Base-by-base conservation (phyloP, 1,140 invertebrate genomes). In the Conus betulinus region DNA sequence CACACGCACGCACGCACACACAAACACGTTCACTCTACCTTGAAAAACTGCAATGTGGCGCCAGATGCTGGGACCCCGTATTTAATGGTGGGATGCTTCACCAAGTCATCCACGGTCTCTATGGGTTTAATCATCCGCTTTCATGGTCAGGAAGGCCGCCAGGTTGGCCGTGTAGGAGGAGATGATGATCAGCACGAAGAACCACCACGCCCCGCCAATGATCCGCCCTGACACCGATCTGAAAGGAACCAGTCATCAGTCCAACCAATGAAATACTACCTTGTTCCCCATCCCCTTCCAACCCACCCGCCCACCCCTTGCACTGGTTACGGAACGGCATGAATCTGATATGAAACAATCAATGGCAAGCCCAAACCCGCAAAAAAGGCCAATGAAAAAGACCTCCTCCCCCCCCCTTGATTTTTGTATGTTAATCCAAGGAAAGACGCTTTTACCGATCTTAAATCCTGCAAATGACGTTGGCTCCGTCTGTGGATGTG, bases 131-230 rank as follows among this genome's bases (percentile, higher is more conserved):
- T 87, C 91, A 95, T 93, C 53, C 92, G 91, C 87, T 95, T 95
- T 93, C 76, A 95, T 93, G 23, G 95, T 95, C 23, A 95, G 91
- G 87, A 95, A 95, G 67, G 95, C 95, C 17, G 94, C 95, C 82
- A 95, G 90, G 88, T 95, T 95, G 71, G 95, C 95, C 13, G 95
- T 95, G 86, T 95, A 95, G n/a, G 94, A 95, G n/a, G 94, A 95
- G 79, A 95, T 95, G 79, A 94, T 92, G 74, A 95, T 95, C 13
- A 95, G 89, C 63, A 94, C 93, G 88, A 95, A 95, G 87, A 94
- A 95, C 94, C 94, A 95, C 94, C 94, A 95, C 7, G 93, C 94
- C 25, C 93, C 93, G n/a, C 95, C 94, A 23, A 95, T 94, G 52
- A 95, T 93, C 27, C 95, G 91, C 13, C 95, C 95, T 27, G 95